Base-by-base conservation (phyloP, 2,797 vertebrate genomes). In the Parauchenoglanis punctatus region DNA sequence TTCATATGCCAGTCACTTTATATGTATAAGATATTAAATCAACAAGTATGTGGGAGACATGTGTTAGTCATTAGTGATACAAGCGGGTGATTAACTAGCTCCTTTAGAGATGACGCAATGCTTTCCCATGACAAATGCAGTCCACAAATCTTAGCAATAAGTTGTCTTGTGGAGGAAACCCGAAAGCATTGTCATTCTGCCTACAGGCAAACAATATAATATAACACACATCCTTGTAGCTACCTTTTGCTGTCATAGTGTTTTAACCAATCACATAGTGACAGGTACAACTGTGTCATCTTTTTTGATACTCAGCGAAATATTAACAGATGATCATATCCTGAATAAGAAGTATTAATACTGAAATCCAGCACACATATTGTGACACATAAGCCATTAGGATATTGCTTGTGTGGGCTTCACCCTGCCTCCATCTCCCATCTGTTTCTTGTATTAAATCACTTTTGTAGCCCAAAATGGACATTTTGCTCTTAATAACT, bases 31-130 rank as follows among this genome's bases (percentile, higher is more conserved):
- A 63, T n/a, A 46, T 81, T 82, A 86, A 84, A 86, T 86, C 46
- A 70, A 59, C n/a, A 54, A 76, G 54, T 81, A 78, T 83, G 58
- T 63, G 73, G 44, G 89, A 86, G 84, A 87, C 56, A 88, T 63
- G 28, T 84, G 87, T 83, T 88, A 89, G 85, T 91, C 89, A 90
- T 90, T 88, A 89, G 85, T 85, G 85, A 89, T 81, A 85, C n/a
- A 78, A 61, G 73, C 44, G 18, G 70, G 76, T 84, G 76, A 86
- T 87, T 85, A 89, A 85, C 85, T 81, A 72, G 85, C 68, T 81
- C n/a, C 54, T 88, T 89, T 61, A 73, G 65, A 82, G 59, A 90
- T 89, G 89, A 87, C 46, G 81, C 52, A 63, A 83, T 75, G 75
- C 80, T 87, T 87, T 85, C 83, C 81, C 75, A 84, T 86, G 89